A percentile compares a stretch with the other conserved stretches of the same genome.
These are phyloP conservation scores for Saiga tatarica DNA, from an alignment of 2,113 vertebrate species.

Conservation along the genomic window DNA sequence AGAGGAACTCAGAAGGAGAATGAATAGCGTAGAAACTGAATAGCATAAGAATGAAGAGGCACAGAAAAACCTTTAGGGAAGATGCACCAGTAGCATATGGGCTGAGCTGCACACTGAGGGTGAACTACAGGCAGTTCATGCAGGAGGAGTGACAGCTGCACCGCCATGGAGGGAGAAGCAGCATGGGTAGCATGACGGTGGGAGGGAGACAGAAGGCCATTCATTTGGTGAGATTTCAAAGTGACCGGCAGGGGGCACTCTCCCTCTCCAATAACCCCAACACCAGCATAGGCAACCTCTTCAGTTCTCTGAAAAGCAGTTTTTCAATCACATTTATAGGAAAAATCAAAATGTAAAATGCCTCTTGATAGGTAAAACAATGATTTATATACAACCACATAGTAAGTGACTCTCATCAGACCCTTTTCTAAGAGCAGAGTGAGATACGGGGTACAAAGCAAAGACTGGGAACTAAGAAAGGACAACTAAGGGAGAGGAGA, in stretches of 20 bases:
- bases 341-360: slow-evolving; percentile 19
- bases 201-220: background rate
- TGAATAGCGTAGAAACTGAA: background rate
- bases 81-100: background rate
- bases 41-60: background rate
- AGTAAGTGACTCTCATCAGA: background rate
- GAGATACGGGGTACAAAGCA: background rate
- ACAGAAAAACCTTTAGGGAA: background rate
- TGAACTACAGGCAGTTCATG: background rate
- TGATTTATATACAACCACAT: background rate
- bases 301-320: background rate
- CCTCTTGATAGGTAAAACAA: background rate
- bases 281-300: background rate
- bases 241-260: background rate
- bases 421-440: background rate
- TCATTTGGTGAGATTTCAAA: background rate
- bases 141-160: background rate
- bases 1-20: background rate
- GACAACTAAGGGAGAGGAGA: background rate
- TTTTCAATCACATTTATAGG: slow-evolving; percentile 12
- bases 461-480: background rate
- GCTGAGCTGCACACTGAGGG: background rate
- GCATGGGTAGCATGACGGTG: no score
- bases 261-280: background rate
- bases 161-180: background rate